Evolutionary conservation across 2,888 invertebrate genomes (phyloP).

Genomic region (Lepas anatifera): DNA sequence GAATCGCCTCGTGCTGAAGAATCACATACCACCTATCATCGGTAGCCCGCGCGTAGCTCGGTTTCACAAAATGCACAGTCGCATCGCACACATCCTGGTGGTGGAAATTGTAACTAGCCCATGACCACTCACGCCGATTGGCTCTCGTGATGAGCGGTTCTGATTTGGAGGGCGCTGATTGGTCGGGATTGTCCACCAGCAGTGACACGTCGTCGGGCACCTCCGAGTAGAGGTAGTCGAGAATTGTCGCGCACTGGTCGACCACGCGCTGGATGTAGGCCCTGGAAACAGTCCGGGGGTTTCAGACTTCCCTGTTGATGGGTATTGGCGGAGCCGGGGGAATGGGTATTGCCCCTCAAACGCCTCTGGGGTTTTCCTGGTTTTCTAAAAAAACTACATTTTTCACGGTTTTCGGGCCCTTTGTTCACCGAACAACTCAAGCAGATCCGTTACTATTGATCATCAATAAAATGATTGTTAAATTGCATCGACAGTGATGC

Average conservation of each 20-base stretch:
- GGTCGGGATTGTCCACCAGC: not conserved
- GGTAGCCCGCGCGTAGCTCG: not conserved
- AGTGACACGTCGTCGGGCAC: not conserved
- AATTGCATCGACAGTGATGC: too few relatives aligned
- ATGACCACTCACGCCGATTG: not conserved
- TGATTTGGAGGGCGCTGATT: not conserved
- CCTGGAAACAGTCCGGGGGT: too few relatives aligned
- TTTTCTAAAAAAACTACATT: too few relatives aligned
- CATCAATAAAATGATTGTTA: too few relatives aligned
- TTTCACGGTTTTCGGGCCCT: too few relatives aligned
- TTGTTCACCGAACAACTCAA: too few relatives aligned
- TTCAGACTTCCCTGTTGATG: too few relatives aligned
- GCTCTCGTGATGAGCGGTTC: not conserved
- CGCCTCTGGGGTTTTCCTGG: too few relatives aligned
- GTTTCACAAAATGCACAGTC: not conserved
- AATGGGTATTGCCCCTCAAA: too few relatives aligned
- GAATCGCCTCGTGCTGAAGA: not conserved
- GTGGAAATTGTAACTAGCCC: not conserved
- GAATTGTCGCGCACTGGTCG: conserved; percentile 1
- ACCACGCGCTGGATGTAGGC: conserved; percentile 3
- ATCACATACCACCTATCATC: not conserved
- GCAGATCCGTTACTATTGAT: too few relatives aligned
- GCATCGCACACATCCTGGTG: not conserved
- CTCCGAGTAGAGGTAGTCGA: not conserved
- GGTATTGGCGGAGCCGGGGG: too few relatives aligned